phyloP scores from a whole-genome alignment of 2,888 invertebrate species.

The Neelides folsomi region DNA sequence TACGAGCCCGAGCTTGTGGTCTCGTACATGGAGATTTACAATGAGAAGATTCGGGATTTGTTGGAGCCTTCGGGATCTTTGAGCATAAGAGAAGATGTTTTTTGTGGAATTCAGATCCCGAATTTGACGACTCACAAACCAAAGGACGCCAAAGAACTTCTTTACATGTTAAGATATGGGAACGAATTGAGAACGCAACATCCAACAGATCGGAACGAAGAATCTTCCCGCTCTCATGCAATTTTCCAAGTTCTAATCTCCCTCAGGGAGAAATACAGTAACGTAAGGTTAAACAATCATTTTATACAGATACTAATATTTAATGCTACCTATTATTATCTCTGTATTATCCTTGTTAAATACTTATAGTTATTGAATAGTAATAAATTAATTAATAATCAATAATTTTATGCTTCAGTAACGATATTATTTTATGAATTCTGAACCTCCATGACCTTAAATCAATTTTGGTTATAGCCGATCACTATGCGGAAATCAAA shows the following conservation, averaged over 20 bases:
- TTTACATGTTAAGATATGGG: slow-evolving; percentile 64
- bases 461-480: background rate
- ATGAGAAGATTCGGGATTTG: slow-evolving; percentile 78
- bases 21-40: slow-evolving; percentile 69
- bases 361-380: too few species aligned
- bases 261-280: slow-evolving; percentile 10
- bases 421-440: too few species aligned
- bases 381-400: too few species aligned
- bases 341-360: too few species aligned
- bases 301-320: too few species aligned
- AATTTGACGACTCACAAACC: slow-evolving; percentile 63
- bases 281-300: slow-evolving; percentile 6
- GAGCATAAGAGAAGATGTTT: slow-evolving; percentile 36
- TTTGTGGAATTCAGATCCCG: slow-evolving; percentile 65
- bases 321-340: too few species aligned
- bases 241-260: slow-evolving; percentile 60
- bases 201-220: slow-evolving; percentile 87
- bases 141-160: slow-evolving; percentile 58
- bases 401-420: too few species aligned
- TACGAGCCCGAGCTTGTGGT: slow-evolving; percentile 69
- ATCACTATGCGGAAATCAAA: slow-evolving; percentile 11
- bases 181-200: slow-evolving; percentile 82
- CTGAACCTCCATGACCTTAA: background rate
- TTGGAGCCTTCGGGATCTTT: slow-evolving; percentile 56
- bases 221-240: slow-evolving; percentile 90